Conservation (phyloP, 2,888 invertebrate genomes). For the Drosophila hawaiiensis region DNA sequence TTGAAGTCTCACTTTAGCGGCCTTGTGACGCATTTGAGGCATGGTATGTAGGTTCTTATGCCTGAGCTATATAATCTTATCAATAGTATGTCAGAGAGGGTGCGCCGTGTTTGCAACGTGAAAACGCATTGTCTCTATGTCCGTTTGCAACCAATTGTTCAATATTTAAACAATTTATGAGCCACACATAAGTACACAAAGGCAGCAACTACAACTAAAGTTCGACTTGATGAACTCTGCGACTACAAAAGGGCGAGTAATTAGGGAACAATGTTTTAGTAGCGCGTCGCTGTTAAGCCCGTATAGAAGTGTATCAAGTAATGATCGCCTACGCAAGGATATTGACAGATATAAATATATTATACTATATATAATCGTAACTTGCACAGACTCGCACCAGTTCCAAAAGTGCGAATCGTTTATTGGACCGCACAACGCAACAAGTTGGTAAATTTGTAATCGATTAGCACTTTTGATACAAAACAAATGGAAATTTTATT, state of each 20-base stretch:
- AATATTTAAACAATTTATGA: conserved; percentile 79
- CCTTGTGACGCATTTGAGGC: conserved; percentile 62
- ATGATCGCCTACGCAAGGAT: conserved; percentile 38
- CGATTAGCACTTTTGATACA: conserved; percentile 53
- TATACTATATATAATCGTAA: conserved; percentile 23
- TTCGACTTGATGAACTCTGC: conserved; percentile 16
- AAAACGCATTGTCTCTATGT: conserved; percentile 56
- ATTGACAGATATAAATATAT: conserved; percentile 9
- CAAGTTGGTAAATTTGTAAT: conserved; percentile 65
- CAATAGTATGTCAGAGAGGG: conserved; percentile 51
- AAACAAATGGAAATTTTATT: conserved; percentile 11
- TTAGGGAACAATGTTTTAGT: conserved; percentile 66
- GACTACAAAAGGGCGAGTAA: conserved; percentile 71
- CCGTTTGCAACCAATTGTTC: conserved; percentile 65
- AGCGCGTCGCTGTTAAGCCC: conserved; percentile 19
- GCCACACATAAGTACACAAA: conserved; percentile 38
- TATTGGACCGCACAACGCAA: conserved; percentile 48
- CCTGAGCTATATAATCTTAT: conserved; percentile 63
- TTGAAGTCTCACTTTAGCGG: conserved; percentile 11
- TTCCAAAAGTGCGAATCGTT: conserved; percentile 30
- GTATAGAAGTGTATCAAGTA: conserved; percentile 14
- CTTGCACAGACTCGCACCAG: conserved; percentile 49
- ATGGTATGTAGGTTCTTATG: conserved; percentile 58
- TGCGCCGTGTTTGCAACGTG: conserved; percentile 56
- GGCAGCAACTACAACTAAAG: conserved; percentile 40